Conservation (phyloP, 2,113 vertebrate genomes). For the Ceyx cyanopectus region DNA sequence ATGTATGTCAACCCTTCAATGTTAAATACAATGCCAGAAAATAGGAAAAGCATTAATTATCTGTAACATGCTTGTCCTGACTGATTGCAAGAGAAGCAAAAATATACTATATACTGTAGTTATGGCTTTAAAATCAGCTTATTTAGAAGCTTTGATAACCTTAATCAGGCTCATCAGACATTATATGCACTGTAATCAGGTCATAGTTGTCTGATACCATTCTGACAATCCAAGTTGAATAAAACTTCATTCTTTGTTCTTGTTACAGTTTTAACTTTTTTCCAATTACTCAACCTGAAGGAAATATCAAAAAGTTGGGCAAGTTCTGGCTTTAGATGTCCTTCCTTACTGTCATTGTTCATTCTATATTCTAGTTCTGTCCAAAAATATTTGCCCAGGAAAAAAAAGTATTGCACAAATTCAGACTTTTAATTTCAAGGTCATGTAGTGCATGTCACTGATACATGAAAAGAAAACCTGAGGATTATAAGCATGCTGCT, state of each 20-base stretch:
- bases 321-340: background rate
- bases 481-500: background rate
- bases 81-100: background rate
- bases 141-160: background rate
- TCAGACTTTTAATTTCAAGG: background rate
- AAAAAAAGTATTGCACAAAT: background rate
- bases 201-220: background rate
- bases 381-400: background rate
- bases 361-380: background rate
- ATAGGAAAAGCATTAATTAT: background rate
- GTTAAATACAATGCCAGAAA: background rate
- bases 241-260: background rate
- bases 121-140: background rate
- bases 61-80: background rate
- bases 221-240: background rate
- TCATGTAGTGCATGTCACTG: background rate
- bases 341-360: background rate
- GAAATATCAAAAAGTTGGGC: background rate
- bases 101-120: background rate
- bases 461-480: background rate
- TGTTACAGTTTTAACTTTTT: background rate
- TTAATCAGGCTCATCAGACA: background rate
- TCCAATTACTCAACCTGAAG: background rate
- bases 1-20: slow-evolving; percentile 79
- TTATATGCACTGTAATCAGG: background rate